These are phyloP conservation scores for Amazona vittata DNA, from an alignment of 2,113 vertebrate genomes.

Conservation along the genomic window DNA sequence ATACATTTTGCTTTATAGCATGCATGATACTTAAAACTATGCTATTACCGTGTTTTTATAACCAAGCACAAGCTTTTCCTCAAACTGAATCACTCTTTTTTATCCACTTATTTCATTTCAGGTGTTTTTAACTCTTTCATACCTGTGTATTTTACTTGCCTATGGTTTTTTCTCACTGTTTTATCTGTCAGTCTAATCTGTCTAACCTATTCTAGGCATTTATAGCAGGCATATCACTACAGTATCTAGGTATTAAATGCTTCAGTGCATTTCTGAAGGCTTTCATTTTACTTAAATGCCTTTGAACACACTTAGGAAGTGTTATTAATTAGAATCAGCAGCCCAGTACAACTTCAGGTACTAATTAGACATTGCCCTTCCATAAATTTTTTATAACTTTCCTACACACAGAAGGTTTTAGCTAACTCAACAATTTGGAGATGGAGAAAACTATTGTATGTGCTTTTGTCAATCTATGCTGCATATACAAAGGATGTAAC, in stretches of 20 bases:
- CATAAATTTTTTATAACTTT: conserved; percentile 11
- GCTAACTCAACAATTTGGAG: conserved; percentile 26
- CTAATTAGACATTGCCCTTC: conserved; percentile 43
- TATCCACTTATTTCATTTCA: not conserved
- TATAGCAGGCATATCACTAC: conserved; percentile 16
- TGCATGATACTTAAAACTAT: not conserved
- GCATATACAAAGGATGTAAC: not conserved
- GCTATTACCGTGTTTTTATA: not conserved
- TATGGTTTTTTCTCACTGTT: not conserved
- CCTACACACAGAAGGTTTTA: conserved; percentile 6
- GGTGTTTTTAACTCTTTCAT: not conserved
- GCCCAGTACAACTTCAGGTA: conserved; percentile 38
- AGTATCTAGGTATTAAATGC: conserved; percentile 43
- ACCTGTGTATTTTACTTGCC: not conserved
- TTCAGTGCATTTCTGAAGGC: conserved; percentile 39
- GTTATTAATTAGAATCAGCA: conserved; percentile 57
- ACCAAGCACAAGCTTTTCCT: not conserved
- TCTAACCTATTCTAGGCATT: conserved; percentile 38
- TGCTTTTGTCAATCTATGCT: conserved; percentile 6
- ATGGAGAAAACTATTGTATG: not conserved
- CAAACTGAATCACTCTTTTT: not conserved
- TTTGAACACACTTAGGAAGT: conserved; percentile 55
- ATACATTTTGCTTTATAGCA: not conserved
- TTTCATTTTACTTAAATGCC: conserved; percentile 51
- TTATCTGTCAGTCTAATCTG: conserved; percentile 41